Conservation (phyloP, 2,797 vertebrate species). For the Pipistrellus nathusii region DNA sequence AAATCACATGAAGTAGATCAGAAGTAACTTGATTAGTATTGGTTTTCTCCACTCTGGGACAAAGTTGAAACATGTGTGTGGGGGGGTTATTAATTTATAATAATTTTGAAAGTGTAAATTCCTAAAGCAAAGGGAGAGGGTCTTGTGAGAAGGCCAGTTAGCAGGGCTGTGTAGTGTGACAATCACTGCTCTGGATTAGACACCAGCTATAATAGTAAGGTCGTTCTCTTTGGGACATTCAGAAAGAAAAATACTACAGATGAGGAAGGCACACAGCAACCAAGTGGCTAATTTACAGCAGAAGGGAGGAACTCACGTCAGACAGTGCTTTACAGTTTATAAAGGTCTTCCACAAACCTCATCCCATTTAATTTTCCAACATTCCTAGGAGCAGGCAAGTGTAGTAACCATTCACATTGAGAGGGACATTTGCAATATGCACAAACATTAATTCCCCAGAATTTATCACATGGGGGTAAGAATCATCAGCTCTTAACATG, state of each 20-base stretch:
- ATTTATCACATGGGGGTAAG: neutral
- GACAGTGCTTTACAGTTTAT: neutral
- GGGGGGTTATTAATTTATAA: slow-evolving; percentile 4
- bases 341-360: neutral
- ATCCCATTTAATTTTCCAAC: neutral
- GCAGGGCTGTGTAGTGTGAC: neutral
- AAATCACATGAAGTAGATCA: slow-evolving; percentile 55
- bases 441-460: neutral
- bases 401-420: neutral
- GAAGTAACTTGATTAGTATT: slow-evolving; percentile 14
- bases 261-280: neutral
- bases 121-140: neutral
- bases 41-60: neutral
- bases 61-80: neutral
- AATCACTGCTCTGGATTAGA: neutral
- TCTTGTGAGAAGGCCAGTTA: neutral
- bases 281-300: neutral
- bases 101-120: slow-evolving; percentile 47
- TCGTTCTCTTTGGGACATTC: neutral
- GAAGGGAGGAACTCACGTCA: neutral
- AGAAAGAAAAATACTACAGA: neutral
- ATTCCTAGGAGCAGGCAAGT: neutral
- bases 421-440: neutral
- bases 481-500: neutral
- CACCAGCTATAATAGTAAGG: no score